A percentile compares a stretch with the other conserved stretches of the same genome.
Conservation (phyloP, 2,797 vertebrate genomes). For the Atherinosoma microstoma region DNA sequence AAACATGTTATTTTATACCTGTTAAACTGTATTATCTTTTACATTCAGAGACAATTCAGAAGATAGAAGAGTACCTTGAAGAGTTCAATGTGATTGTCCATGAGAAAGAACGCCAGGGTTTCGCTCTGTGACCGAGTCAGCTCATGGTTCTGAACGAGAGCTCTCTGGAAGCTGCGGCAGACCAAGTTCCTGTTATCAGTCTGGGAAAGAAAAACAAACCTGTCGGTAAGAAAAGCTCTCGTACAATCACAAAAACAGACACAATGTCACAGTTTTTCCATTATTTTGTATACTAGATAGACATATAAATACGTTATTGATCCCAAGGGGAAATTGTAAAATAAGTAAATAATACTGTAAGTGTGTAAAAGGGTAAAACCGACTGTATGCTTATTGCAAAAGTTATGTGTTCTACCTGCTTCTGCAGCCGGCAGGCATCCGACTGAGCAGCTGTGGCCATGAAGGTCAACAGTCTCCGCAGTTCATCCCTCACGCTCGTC, state of each 20-base stretch:
- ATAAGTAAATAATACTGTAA: no score
- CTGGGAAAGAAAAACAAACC: conserved; percentile 65
- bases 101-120: conserved; percentile 83
- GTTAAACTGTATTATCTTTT: neutral
- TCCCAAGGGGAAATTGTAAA: no score
- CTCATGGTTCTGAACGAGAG: conserved; percentile 83
- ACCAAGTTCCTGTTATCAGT: conserved; percentile 84
- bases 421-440: conserved; percentile 84
- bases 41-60: neutral
- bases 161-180: conserved; percentile 85
- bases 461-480: conserved; percentile 84
- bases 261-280: no score
- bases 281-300: no score
- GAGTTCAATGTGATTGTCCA: conserved; percentile 83
- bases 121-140: conserved; percentile 82
- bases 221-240: neutral
- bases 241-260: no score
- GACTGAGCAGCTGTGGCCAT: conserved; percentile 77
- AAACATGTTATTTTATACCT: no score
- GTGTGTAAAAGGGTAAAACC: neutral
- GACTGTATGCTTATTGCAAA: neutral
- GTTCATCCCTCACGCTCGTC: conserved; percentile 82
- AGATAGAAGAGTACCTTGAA: conserved; percentile 80
- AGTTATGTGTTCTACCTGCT: conserved; percentile 74
- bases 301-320: no score